These are phyloP conservation scores for Apus apus DNA, from an alignment of 2,113 vertebrate genomes.

Conservation along the genomic window DNA sequence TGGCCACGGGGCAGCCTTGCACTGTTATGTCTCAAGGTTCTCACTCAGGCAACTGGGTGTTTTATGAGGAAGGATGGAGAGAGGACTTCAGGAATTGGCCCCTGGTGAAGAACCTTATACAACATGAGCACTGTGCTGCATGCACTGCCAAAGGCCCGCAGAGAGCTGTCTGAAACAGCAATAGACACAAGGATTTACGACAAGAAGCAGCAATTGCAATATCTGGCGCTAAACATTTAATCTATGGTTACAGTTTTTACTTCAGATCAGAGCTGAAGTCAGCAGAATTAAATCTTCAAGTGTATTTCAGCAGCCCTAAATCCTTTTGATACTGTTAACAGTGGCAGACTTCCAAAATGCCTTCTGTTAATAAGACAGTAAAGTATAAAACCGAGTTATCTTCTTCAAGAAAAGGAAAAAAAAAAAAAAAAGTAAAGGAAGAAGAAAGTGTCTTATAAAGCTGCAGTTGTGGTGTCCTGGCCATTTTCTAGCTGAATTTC, in stretches of 20 bases:
- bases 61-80: conserved; percentile 57
- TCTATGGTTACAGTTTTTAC: conserved; percentile 82
- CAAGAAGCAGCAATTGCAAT: conserved; percentile 77
- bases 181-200: conserved; percentile 81
- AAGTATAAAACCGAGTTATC: conserved; percentile 81
- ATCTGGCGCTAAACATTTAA: conserved; percentile 84
- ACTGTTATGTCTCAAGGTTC: neutral
- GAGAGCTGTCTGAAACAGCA: conserved; percentile 80
- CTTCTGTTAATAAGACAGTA: conserved; percentile 84
- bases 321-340: conserved; percentile 84
- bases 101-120: conserved; percentile 75
- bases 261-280: conserved; percentile 81
- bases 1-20: neutral
- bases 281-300: conserved; percentile 85
- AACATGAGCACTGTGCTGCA: conserved; percentile 69
- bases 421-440: conserved; percentile 3
- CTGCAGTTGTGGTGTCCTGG: conserved; percentile 45
- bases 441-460: conserved; percentile 64
- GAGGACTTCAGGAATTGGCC: conserved; percentile 60
- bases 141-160: conserved; percentile 50
- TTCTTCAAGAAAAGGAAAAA: conserved; percentile 55
- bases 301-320: conserved; percentile 81
- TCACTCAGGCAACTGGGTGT: conserved; percentile 15
- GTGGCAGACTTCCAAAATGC: conserved; percentile 82
- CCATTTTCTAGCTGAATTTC: conserved; percentile 58